Base-by-base conservation (phyloP, 1,140 invertebrate genomes). In the Drosophila ambigua region DNA sequence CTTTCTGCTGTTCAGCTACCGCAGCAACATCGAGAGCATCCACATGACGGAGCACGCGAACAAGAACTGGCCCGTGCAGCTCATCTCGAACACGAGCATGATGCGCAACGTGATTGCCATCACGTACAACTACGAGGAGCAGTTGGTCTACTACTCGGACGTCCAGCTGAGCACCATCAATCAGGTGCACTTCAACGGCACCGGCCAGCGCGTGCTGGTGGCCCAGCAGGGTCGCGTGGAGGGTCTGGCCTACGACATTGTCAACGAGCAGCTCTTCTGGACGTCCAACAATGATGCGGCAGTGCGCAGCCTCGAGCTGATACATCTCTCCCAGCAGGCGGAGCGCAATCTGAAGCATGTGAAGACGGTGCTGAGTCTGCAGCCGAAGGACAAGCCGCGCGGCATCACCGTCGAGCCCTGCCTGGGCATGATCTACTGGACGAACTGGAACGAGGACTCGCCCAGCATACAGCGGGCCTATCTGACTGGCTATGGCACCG, bases 91-190 rank as follows among this genome's bases (percentile, higher is more conserved):
- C 28, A 69, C 48, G 4, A 91, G 74, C 2, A 91, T 95, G 61
- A 96, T 98, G 93, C 93, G 95, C 48, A 97, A 98, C 92, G 96
- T 96, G 4, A 97, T 98, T 79, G 96, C 96, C 28, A 93, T 98
- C 5, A 94, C 96, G 3, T 97, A 95, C 92, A 96, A 97, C 92
- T 97, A 97, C 88, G 92, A 92, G 60, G 92, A 92, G 2, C 92
- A 95, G 58, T 92, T 94, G 48, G 92, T 98, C 16, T 98, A 96
- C 92, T 98, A 97, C 92, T 97, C 97, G 1, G 97, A 98, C 91
- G 97, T 98, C 72, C 96, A 97, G 82, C 92, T 94, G 65, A 96
- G 96, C 50, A 95, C 96, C 53, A 97, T 98, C 72, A 96, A 96
- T 91, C 93, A 94, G 44, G 96, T 97, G n/a, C 93, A 94, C 87